Base-by-base conservation (phyloP, 64 coral and sea anemone species). In the Astreopora myriophthalma region DNA sequence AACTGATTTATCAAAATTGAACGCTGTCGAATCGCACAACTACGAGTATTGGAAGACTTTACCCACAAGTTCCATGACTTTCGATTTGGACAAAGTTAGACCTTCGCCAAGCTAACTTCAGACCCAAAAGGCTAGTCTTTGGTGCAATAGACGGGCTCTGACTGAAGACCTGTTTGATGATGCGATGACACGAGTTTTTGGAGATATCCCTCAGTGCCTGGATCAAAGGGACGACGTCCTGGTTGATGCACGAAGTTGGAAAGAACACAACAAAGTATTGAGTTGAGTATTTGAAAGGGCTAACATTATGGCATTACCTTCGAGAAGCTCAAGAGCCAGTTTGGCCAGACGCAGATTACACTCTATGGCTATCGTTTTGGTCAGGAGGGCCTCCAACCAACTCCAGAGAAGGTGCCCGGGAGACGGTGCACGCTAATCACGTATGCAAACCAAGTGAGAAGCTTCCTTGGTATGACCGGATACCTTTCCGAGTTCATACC, bases 31-130 rank as follows among this genome's bases (percentile, higher is more conserved):
- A 89, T 89, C 14, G 6, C 70, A 34, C 52, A 79, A 28, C 55
- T 10, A 44, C 5, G 48, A 13, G 19, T 89, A 39, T 48, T 89
- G 6, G 87, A 89, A 76, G 87, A 89, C 52, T 79, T 89, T 25
- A 44, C 51, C 6, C 23, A 89, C 30, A 78, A 78, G 12, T 70
- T 89, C 17, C 87, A 67, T 65, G 87, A 79, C 19, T 66, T 52
- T 31, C 49, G 1, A 78, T 89, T 8, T 89, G 28, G 22, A 67
- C 58, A 0, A 89, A 89, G 13, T 34, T 89, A 61, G 58, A 89
- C 57, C 73, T 79, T 9, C 52, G 35, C 6, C 87, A 79, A 36
- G 60, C 64, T 70, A 71, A 87, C 30, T 40, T 71, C 60, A 71
- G 65, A 87, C 84, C 84, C 22, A 55, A 55, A 1, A 55, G 49